A percentile compares a stretch with the other conserved stretches of the same genome.
Conservation (phyloP, 2,113 vertebrate species). For the Nesoenas mayeri region DNA sequence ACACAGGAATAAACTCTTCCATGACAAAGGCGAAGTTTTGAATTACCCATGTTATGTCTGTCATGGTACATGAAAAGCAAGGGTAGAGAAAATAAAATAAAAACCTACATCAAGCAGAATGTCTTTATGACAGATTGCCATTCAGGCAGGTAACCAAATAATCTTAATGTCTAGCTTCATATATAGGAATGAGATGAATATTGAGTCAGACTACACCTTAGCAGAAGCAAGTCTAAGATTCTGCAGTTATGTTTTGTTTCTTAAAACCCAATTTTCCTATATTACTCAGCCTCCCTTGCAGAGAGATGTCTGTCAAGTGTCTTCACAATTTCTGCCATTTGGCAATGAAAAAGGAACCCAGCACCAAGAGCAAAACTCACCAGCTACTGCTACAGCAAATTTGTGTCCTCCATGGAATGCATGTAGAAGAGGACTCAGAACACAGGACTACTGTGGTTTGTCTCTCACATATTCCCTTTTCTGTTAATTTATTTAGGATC, state of each 20-base stretch:
- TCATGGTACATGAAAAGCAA: neutral
- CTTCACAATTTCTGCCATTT: neutral
- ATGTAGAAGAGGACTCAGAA: neutral
- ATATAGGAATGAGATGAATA: neutral
- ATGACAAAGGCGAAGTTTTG: neutral
- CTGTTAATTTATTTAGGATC: neutral
- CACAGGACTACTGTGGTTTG: neutral
- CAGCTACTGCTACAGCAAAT: neutral
- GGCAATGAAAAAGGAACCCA: neutral
- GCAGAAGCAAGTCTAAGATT: neutral
- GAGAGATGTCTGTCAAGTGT: neutral
- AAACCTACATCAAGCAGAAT: neutral
- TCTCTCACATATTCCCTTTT: neutral
- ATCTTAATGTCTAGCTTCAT: neutral
- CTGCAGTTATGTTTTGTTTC: neutral
- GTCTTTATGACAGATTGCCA: neutral
- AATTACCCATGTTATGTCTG: neutral
- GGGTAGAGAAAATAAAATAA: neutral
- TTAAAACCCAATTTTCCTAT: neutral
- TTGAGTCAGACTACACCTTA: neutral
- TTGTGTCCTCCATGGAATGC: neutral
- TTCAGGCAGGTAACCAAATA: neutral
- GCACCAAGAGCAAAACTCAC: neutral
- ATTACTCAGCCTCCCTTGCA: neutral
- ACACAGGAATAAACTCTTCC: neutral